Evolutionary conservation across 1,140 invertebrate genomes (phyloP).

Genomic region (Leguminivora glycinivorella): DNA sequence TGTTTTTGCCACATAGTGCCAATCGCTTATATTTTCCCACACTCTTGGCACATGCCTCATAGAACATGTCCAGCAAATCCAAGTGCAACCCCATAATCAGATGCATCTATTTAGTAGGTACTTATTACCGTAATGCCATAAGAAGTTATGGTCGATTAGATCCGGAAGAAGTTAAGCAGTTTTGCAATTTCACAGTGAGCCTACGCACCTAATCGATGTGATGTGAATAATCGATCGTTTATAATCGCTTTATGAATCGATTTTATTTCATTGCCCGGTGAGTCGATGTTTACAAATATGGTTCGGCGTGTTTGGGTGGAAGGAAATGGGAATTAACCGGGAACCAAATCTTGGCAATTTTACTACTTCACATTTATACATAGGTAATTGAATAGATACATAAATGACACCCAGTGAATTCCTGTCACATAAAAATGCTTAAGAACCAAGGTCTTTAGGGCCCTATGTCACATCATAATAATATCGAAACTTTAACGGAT

Average conservation of each 20-base stretch:
- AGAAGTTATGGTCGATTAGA: constrained; percentile 42
- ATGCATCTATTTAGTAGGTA: not conserved
- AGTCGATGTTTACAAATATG: constrained; percentile 35
- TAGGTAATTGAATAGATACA: no score
- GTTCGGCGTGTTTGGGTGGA: constrained; percentile 36
- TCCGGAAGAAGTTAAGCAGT: constrained; percentile 47
- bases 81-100: not conserved
- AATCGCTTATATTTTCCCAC: no score
- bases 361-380: no score
- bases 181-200: constrained; percentile 53
- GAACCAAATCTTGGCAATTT: not conserved
- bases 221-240: constrained; percentile 31
- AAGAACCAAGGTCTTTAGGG: no score
- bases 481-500: no score
- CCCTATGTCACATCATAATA: no score
- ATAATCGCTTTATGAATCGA: constrained; percentile 39
- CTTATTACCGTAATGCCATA: not conserved
- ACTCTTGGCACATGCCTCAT: no score
- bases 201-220: constrained; percentile 49
- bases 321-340: constrained; percentile 36
- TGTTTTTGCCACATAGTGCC: no score
- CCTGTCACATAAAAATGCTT: no score
- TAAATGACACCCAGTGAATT: no score
- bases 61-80: not conserved
- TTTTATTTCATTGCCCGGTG: constrained; percentile 36